Evolutionary conservation across 2,888 invertebrate genomes (phyloP), one percentile per base, ranked within the genome.

Genomic region (Bellardia pandia): DNA sequence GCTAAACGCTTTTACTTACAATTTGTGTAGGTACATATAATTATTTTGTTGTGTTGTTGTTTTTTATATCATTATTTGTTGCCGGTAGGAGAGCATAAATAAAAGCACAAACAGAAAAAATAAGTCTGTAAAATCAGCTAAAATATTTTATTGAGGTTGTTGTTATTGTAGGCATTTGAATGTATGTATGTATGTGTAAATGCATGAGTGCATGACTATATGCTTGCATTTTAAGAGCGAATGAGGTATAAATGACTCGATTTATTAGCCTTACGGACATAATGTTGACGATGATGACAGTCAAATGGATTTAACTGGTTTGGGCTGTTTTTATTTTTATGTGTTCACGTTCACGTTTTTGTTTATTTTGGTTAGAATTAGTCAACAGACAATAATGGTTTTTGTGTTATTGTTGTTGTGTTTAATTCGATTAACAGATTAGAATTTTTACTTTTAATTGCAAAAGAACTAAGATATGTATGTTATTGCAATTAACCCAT

Each of bases 301-400:
- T 7, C 64, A 48, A 45, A 30, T 16, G 16, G 16, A 6, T 37
- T 37, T 37, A 48, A 14, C 60, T 45, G 23, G 14, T 48, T 48
- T n/a, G 42, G 23, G 8, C 37, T 14, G 53, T 33, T 30, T 30
- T 30, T 33, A 1, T 33, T 8, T 11, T 23, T 23, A 23, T 23
- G 0, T 23, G 23, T 23, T 23, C 23, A 23, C 23, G 45, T 45
- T 33, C 5, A 37, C 23, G 7, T 60, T 60, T 60, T 40, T 13
- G 6, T 23, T 9, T n/a, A 62, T 51, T 37, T 30, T 13, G 45
- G 11, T 72, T 14, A 40, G 14, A 56, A 72, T 58, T 23, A 58
- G 8, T 62, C 11, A 72, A 56, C 58, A 72, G 23, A 40, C 58
- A 74, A 33, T 75, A 48, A 23, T 74, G 37, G 58, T 74, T 74